These are phyloP conservation scores for Notiomystis cincta DNA, from an alignment of 2,113 vertebrate species.

Conservation along the genomic window DNA sequence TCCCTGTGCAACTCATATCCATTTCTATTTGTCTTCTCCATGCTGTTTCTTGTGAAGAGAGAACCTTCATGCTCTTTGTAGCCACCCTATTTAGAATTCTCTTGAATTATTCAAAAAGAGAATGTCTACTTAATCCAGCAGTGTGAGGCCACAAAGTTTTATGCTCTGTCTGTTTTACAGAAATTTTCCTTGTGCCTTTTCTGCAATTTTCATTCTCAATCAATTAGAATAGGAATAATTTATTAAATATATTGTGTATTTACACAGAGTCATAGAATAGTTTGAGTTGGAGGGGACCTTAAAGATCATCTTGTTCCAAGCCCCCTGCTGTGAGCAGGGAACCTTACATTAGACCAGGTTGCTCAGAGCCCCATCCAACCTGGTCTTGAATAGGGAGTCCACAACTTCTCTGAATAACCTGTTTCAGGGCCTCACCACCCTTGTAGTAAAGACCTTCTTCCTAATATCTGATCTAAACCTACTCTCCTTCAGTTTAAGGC, in stretches of 20 bases:
- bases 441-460: background rate
- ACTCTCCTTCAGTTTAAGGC: background rate
- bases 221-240: background rate
- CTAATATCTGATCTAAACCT: background rate
- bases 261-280: background rate
- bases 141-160: background rate
- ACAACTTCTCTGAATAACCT: background rate
- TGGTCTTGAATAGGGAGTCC: background rate
- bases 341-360: background rate
- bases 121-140: background rate
- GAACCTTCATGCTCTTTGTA: background rate
- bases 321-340: background rate
- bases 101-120: background rate
- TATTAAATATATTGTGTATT: background rate
- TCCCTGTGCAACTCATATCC: background rate
- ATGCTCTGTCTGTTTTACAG: background rate
- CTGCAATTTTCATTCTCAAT: background rate
- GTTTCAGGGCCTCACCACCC: background rate
- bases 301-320: background rate
- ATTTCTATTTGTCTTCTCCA: background rate
- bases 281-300: background rate
- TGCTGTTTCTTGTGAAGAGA: background rate
- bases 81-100: background rate
- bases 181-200: background rate
- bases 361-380: background rate